Conservation (phyloP, 2,113 vertebrate genomes). For the Junco hyemalis region DNA sequence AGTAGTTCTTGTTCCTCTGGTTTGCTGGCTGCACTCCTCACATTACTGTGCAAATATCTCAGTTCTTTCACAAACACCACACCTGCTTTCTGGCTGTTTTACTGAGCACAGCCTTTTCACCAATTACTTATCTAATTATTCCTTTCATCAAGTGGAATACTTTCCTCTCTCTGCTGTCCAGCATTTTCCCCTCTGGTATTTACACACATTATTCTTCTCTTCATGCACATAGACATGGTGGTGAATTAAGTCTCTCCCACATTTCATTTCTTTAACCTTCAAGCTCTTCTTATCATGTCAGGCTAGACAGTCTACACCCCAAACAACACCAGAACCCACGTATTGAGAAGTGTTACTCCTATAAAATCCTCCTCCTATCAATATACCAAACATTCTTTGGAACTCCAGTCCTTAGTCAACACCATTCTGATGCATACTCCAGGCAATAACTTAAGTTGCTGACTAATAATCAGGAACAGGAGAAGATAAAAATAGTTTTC, state of each 20-base stretch:
- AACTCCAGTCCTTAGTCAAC: background rate
- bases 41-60: background rate
- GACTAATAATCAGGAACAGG: background rate
- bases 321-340: background rate
- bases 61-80: slow-evolving; percentile 1
- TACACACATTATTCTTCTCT: background rate
- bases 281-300: background rate
- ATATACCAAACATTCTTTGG: background rate
- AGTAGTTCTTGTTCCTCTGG: slow-evolving; percentile 53
- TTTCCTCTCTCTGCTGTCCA: background rate
- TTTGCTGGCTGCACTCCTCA: slow-evolving; percentile 15
- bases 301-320: background rate
- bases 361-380: background rate
- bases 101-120: background rate
- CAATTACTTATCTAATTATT: slow-evolving; percentile 49
- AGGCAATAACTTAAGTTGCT: background rate
- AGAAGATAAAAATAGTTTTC: background rate
- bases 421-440: background rate
- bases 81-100: slow-evolving; percentile 8
- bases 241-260: background rate
- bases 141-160: background rate
- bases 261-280: background rate
- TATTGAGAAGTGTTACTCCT: background rate
- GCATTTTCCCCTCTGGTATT: background rate
- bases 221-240: rapidly evolving